Percentiles rank a stretch among this genome's conserved stretches.
These are phyloP conservation scores for Terrapene triunguis DNA, from an alignment of 2,113 vertebrate species.

Conservation along the genomic window DNA sequence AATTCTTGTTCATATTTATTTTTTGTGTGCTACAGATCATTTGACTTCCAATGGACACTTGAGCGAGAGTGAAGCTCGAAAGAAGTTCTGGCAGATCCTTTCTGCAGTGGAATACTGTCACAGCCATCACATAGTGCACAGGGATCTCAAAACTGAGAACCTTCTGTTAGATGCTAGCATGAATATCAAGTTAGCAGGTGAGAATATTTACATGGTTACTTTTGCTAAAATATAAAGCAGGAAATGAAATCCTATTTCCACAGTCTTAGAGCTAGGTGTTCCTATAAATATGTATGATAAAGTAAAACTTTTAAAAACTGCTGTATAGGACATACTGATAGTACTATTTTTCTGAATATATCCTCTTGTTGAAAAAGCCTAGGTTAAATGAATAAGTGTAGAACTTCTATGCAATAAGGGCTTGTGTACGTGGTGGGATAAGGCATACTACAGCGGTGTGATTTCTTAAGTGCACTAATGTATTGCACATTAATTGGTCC, in stretches of 20 bases:
- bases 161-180: slow-evolving; percentile 94
- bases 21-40: slow-evolving; percentile 84
- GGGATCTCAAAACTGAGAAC: slow-evolving; percentile 98
- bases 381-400: background rate
- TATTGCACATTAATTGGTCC: background rate
- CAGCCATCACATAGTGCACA: slow-evolving; percentile 93
- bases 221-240: background rate
- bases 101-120: slow-evolving; percentile 97
- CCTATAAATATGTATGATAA: background rate
- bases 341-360: background rate
- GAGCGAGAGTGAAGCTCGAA: slow-evolving; percentile 90
- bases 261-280: background rate
- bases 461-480: background rate
- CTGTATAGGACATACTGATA: background rate
- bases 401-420: background rate
- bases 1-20: background rate
- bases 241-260: background rate
- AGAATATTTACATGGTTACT: background rate
- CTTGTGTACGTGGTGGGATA: background rate
- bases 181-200: slow-evolving; percentile 97
- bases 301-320: background rate
- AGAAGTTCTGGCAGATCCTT: slow-evolving; percentile 97
- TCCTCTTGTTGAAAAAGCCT: background rate
- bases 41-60: slow-evolving; percentile 93
- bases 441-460: background rate